Evolutionary conservation across 2,113 vertebrate species (phyloP).

Genomic region (Leptosomus discolor): DNA sequence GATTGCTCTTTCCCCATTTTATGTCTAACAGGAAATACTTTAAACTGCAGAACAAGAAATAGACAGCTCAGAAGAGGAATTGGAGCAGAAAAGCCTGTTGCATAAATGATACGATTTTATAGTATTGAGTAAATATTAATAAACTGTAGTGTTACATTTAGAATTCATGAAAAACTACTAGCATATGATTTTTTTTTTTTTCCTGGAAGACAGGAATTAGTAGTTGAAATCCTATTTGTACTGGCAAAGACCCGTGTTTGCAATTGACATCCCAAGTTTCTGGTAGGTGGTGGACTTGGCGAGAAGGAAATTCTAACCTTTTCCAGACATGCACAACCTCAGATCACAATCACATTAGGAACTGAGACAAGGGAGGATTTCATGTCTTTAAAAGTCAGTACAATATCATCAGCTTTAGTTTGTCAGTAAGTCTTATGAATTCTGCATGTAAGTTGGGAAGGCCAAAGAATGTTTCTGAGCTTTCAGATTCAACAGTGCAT

Average conservation of each 20-base stretch:
- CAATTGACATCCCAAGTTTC: not conserved
- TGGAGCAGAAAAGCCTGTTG: not conserved
- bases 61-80: not conserved
- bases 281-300: not conserved
- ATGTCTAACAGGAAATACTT: constrained; percentile 7
- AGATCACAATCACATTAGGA: not conserved
- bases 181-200: not conserved
- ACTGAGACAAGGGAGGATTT: not conserved
- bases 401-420: not conserved
- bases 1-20: constrained; percentile 15
- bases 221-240: not conserved
- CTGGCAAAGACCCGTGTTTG: not conserved
- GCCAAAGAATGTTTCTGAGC: not conserved
- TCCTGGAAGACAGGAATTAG: not conserved
- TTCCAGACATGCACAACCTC: not conserved
- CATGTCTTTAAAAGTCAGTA: not conserved
- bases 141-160: not conserved
- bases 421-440: not conserved
- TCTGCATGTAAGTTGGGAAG: not conserved
- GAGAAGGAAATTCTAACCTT: not conserved
- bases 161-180: not conserved
- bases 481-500: not conserved
- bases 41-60: not conserved
- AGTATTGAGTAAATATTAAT: not conserved
- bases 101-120: not conserved